These are phyloP conservation scores for Ypsolopha sequella DNA, from an alignment of 2,888 invertebrate genomes.

Conservation along the genomic window DNA sequence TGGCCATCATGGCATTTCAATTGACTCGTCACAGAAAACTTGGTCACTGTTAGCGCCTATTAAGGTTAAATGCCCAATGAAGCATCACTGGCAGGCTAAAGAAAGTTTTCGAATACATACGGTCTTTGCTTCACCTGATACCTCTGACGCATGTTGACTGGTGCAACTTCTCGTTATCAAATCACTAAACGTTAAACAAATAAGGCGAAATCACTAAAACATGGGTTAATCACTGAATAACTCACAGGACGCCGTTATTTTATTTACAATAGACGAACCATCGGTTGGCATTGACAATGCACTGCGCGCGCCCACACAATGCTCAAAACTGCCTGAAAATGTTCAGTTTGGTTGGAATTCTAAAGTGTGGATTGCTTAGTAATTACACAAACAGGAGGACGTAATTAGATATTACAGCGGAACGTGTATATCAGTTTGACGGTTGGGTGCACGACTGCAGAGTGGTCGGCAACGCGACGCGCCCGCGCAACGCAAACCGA, in stretches of 20 bases:
- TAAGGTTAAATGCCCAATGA: neutral
- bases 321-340: conserved; percentile 20
- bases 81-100: neutral
- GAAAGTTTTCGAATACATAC: conserved; percentile 38
- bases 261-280: too few species aligned
- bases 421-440: conserved; percentile 62
- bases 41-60: neutral
- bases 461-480: conserved; percentile 14
- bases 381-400: conserved; percentile 47
- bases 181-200: conserved; percentile 19
- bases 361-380: conserved; percentile 44
- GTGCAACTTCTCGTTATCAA: conserved; percentile 4
- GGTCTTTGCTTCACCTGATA: conserved; percentile 63
- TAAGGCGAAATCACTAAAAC: conserved; percentile 38
- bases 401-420: conserved; percentile 35
- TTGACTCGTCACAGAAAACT: conserved; percentile 22
- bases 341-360: conserved; percentile 15
- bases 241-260: conserved; percentile 28
- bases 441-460: conserved; percentile 62
- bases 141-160: conserved; percentile 48
- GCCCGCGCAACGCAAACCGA: conserved; percentile 15
- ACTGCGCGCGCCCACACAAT: conserved; percentile 20
- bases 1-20: conserved; percentile 26
- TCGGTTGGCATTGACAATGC: conserved; percentile 17
- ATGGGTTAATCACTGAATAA: conserved; percentile 40